These are phyloP conservation scores for Stenchaetothrips biformis DNA, from an alignment of 2,888 invertebrate species.

Conservation along the genomic window DNA sequence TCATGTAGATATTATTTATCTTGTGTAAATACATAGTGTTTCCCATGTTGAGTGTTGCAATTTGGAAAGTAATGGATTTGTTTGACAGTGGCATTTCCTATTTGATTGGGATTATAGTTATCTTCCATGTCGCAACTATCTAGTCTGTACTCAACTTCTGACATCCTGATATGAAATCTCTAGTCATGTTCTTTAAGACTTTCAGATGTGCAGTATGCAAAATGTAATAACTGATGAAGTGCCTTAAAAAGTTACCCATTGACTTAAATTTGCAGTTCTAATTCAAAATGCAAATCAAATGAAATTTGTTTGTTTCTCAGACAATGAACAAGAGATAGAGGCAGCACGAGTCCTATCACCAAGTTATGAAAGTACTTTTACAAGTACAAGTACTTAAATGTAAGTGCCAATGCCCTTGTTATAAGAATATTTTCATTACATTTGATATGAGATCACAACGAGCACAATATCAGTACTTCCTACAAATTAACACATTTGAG, in stretches of 20 bases:
- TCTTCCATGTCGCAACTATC: slow-evolving; percentile 3
- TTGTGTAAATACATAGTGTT: slow-evolving; percentile 5
- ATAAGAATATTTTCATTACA: neutral
- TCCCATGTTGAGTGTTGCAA: neutral
- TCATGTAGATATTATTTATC: neutral
- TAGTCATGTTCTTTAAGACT: neutral
- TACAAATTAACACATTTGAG: neutral
- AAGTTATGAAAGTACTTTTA: too few species aligned
- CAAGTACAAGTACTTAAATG: neutral
- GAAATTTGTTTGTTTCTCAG: too few species aligned
- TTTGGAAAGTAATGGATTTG: neutral
- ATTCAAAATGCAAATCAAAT: too few species aligned
- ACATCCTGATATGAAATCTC: neutral
- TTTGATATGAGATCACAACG: neutral
- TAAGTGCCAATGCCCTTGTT: slow-evolving; percentile 4
- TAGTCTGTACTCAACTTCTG: neutral
- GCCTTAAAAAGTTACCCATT: too few species aligned
- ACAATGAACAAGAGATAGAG: too few species aligned
- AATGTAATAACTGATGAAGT: too few species aligned
- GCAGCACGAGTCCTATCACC: too few species aligned
- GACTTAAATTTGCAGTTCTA: too few species aligned
- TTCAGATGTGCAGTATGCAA: too few species aligned
- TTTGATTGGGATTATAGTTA: neutral
- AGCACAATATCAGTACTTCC: neutral
- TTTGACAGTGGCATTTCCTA: neutral